Percentiles rank a stretch among this genome's conserved stretches.
These are phyloP conservation scores for Brenthis hecate DNA, from an alignment of 2,888 invertebrate species.

Conservation along the genomic window DNA sequence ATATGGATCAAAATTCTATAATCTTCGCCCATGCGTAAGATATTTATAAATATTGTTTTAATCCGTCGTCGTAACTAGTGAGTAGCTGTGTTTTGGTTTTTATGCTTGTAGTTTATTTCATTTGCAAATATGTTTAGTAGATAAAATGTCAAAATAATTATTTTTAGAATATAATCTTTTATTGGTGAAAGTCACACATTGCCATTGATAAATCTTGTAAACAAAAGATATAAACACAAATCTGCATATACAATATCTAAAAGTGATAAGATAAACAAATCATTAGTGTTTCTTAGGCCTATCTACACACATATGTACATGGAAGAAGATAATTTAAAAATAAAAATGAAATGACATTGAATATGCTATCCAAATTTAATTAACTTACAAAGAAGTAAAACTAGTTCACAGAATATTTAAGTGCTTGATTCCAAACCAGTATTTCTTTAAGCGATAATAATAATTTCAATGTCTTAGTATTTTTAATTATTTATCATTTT, in stretches of 20 bases:
- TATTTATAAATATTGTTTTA: constrained; percentile 47
- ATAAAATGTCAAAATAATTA: constrained; percentile 17
- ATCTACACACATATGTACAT: neutral
- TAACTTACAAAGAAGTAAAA: no score
- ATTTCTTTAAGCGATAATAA: no score
- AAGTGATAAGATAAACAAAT: constrained; percentile 22
- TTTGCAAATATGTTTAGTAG: constrained; percentile 21
- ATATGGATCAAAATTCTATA: constrained; percentile 64
- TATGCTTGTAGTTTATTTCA: constrained; percentile 36
- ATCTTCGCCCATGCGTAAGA: constrained; percentile 73
- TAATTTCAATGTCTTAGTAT: no score
- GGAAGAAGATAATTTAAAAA: constrained; percentile 17
- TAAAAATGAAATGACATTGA: neutral
- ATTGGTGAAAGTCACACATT: constrained; percentile 7
- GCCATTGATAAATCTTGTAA: constrained; percentile 25
- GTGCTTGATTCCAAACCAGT: no score
- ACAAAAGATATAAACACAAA: constrained; percentile 27
- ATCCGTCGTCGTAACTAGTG: constrained; percentile 55
- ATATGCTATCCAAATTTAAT: neutral
- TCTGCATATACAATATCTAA: neutral
- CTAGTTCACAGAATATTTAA: no score
- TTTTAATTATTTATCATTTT: no score
- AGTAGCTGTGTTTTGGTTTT: constrained; percentile 46
- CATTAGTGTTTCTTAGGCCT: constrained; percentile 7
- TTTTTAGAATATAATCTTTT: constrained; percentile 5